Evolutionary conservation across 2,113 vertebrate species (phyloP).

Genomic region (Columba janthina): DNA sequence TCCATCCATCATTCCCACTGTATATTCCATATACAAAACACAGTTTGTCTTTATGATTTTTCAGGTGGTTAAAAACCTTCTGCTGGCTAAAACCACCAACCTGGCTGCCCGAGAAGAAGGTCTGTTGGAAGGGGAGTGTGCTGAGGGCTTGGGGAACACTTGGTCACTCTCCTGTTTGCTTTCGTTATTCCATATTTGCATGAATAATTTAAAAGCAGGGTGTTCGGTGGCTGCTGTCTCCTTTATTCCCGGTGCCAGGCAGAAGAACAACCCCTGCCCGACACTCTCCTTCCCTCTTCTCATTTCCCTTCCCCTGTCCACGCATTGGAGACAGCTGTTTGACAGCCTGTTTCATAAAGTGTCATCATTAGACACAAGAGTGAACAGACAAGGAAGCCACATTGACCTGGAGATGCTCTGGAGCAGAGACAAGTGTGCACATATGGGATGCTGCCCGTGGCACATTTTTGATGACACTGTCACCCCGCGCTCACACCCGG

Average conservation of each 20-base stretch:
- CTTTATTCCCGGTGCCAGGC: too few relatives aligned
- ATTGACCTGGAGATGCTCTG: background rate
- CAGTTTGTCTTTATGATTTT: too few relatives aligned
- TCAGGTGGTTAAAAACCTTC: too few relatives aligned
- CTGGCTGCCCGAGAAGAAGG: too few relatives aligned
- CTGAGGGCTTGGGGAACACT: too few relatives aligned
- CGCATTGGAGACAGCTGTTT: background rate
- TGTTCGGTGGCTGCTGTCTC: too few relatives aligned
- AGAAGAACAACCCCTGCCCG: background rate
- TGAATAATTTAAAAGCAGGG: too few relatives aligned
- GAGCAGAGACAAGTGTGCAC: background rate
- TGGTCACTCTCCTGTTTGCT: too few relatives aligned
- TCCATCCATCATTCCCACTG: background rate
- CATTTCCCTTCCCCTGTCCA: background rate
- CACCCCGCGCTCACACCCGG: fast-evolving
- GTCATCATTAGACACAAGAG: background rate
- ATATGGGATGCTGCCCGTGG: fast-evolving
- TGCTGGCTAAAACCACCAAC: too few relatives aligned
- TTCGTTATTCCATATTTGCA: too few relatives aligned
- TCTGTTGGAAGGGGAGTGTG: too few relatives aligned
- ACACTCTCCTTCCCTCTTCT: background rate
- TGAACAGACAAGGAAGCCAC: background rate
- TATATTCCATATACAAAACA: background rate
- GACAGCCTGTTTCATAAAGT: background rate
- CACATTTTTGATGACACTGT: fast-evolving